These are phyloP conservation scores for Microtus richardsoni DNA, from an alignment of 2,113 vertebrate genomes.

Conservation along the genomic window DNA sequence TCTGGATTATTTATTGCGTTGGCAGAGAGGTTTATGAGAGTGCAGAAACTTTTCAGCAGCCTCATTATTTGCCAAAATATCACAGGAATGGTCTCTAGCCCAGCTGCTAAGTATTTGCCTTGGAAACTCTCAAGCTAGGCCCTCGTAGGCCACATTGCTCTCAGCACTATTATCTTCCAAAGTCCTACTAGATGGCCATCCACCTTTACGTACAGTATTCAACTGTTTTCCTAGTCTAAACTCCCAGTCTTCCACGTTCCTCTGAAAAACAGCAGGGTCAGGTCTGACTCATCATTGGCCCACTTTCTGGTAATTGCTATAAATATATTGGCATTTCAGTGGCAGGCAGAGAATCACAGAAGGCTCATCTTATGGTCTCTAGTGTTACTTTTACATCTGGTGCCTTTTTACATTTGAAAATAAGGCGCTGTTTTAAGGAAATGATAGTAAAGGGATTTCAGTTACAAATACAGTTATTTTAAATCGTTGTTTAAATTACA, in stretches of 20 bases:
- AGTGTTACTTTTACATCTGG: background rate
- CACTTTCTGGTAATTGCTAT: background rate
- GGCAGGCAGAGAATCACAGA: background rate
- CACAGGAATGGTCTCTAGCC: background rate
- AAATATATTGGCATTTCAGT: conserved; percentile 13
- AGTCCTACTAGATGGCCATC: background rate
- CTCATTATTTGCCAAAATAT: background rate
- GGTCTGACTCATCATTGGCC: background rate
- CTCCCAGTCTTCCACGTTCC: background rate
- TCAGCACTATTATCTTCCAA: background rate
- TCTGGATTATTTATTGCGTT: too few relatives aligned
- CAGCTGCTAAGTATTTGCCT: background rate
- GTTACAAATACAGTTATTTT: conserved; percentile 26
- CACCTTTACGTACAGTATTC: background rate
- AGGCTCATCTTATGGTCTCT: background rate
- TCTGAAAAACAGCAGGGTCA: background rate
- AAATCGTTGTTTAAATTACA: conserved; percentile 35
- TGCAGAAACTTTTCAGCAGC: background rate
- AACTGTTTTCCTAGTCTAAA: background rate
- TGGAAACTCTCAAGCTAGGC: background rate
- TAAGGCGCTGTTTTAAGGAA: background rate
- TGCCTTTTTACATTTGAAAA: background rate
- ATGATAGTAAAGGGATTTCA: background rate
- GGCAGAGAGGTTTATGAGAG: too few relatives aligned
- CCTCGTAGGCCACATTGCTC: background rate